Percentiles rank a stretch among this genome's conserved stretches.
phyloP scores from a whole-genome alignment of 2,113 vertebrate species.

The Misgurnus anguillicaudatus region DNA sequence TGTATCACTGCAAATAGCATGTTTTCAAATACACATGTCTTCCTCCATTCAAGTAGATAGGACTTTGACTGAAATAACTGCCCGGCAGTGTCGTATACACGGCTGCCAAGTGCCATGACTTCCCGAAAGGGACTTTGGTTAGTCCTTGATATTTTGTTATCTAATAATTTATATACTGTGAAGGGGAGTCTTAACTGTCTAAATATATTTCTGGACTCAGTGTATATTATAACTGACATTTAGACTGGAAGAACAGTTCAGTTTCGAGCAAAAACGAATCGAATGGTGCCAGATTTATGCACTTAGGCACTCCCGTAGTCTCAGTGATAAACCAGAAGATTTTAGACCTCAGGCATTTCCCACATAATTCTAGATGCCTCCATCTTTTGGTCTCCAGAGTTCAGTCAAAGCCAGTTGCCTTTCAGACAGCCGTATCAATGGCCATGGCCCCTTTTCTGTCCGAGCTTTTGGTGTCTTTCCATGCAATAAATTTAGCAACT shows the following conservation, averaged over 20 bases:
- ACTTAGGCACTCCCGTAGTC: background rate
- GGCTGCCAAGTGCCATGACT: too few relatives aligned
- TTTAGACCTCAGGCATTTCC: slow-evolving; percentile 18
- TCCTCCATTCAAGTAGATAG: too few relatives aligned
- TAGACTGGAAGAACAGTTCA: background rate
- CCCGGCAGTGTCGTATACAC: too few relatives aligned
- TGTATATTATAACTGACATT: background rate
- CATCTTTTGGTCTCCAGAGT: slow-evolving; percentile 27
- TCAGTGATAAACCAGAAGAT: background rate
- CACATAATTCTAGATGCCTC: slow-evolving; percentile 16
- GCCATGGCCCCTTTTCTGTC: slow-evolving; percentile 38
- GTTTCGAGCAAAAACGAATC: background rate
- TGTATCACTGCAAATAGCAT: too few relatives aligned
- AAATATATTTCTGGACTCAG: background rate
- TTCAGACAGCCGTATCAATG: slow-evolving; percentile 57
- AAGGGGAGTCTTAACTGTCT: too few relatives aligned
- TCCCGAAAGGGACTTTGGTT: too few relatives aligned
- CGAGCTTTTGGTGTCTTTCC: slow-evolving; percentile 44
- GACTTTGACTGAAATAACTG: too few relatives aligned
- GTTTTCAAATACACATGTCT: too few relatives aligned
- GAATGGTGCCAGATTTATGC: background rate
- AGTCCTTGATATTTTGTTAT: too few relatives aligned
- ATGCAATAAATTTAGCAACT: slow-evolving; percentile 63
- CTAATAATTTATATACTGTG: too few relatives aligned
- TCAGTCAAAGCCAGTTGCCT: slow-evolving; percentile 38